A percentile compares a stretch with the other conserved stretches of the same genome.
Conservation (phyloP, 2,888 invertebrate genomes). For the Neelides folsomi region DNA sequence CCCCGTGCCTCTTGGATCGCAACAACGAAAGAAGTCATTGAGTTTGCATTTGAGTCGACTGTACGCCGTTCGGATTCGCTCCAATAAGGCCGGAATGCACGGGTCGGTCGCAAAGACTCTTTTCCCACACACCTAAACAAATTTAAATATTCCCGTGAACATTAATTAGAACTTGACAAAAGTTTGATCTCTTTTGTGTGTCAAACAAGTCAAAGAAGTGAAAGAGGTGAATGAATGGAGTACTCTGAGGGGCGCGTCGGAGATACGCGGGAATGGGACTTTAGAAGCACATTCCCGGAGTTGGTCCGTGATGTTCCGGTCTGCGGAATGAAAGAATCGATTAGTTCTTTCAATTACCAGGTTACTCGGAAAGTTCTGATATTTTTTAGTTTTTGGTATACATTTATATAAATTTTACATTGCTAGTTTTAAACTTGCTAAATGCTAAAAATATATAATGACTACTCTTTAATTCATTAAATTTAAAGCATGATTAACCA, state of each 20-base stretch:
- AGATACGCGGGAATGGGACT: conserved; percentile 26
- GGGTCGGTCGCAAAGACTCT: conserved; percentile 31
- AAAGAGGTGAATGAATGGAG: too few relatives aligned
- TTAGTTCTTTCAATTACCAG: too few relatives aligned
- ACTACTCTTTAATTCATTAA: too few relatives aligned
- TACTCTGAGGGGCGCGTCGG: conserved; percentile 23
- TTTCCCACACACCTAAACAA: conserved; percentile 26
- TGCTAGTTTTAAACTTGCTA: too few relatives aligned
- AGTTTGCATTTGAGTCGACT: conserved; percentile 27
- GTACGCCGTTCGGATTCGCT: conserved; percentile 31
- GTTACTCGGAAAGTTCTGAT: too few relatives aligned
- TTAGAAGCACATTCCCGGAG: conserved; percentile 29
- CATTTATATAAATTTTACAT: too few relatives aligned
- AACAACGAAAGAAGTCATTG: conserved; percentile 30
- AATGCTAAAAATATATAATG: too few relatives aligned
- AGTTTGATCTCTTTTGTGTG: background rate
- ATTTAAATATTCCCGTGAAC: background rate
- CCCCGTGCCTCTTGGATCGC: conserved; percentile 28
- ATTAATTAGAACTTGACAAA: background rate
- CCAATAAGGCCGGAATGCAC: conserved; percentile 29
- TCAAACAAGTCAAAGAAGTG: background rate
- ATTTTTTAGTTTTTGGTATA: too few relatives aligned
- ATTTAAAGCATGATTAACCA: too few relatives aligned
- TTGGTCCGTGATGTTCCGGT: conserved; percentile 28
- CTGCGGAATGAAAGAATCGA: conserved; percentile 7